Evolutionary conservation across 2,888 invertebrate species (phyloP), one percentile per base, ranked within the genome.

Genomic region (Andrena dorsata): DNA sequence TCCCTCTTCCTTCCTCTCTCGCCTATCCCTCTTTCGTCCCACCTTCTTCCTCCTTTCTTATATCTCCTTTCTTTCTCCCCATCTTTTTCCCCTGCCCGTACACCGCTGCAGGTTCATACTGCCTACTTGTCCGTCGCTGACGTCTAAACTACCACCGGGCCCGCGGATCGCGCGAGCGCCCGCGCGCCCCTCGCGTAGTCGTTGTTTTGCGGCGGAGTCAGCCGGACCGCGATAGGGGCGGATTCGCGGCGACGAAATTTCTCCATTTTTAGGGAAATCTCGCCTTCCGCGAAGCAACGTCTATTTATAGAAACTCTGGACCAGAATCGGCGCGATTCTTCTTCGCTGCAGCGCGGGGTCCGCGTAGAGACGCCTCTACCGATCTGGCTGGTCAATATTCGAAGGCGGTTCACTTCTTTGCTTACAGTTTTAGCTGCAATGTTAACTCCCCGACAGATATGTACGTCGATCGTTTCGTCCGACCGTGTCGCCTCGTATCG

Each of bases 51-150:
- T 49, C 60, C 28, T 8, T 32, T 47, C 58, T 26, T 70, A 35
- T 41, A 20, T 20, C 28, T 8, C 4, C 28, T 13, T 32, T 68
- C 65, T 51, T 60, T 64, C 23, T 20, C 51, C 20, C 47, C 56
- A 10, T 69, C 74, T 58, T 30, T 70, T 49, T 78, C 16, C 30
- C 5, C 51, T 47, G 32, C 47, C 63, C 28, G 47, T 49, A 26
- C 68, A 63, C 64, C 28, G 51, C 58, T 66, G 78, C 73, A 76
- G 63, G 35, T 65, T 61, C 35, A 23, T 51, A 32, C 35, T 47
- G 63, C 69, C 69, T 58, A 64, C 74, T 69, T 73, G 76, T 41
- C 61, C 76, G 32, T 72, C 74, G 53, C 63, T 74, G 49, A 74
- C 78, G 70, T 77, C 73, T 49, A 74, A 74, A 79, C 58, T 64